Percentiles rank a stretch among this genome's conserved stretches.
Conservation (phyloP, 2,797 vertebrate species). For the Acridotheres tristis region DNA sequence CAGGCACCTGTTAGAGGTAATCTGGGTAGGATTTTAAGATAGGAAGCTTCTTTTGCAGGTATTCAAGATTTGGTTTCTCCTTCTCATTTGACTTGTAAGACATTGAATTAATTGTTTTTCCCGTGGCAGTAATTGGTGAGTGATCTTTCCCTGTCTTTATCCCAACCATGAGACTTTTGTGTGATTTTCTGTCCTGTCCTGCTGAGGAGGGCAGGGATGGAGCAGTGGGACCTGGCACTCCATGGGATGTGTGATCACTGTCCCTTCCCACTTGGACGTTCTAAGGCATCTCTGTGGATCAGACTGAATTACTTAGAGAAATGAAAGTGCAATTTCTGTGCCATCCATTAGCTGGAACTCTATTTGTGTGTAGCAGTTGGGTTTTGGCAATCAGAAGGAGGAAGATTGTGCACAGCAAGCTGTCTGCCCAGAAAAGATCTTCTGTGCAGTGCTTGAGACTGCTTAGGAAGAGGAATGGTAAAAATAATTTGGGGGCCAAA, state of each 20-base stretch:
- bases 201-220: neutral
- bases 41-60: neutral
- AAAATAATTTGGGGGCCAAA: neutral
- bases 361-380: slow-evolving; percentile 20
- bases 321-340: slow-evolving; percentile 32
- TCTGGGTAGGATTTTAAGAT: neutral
- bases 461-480: neutral
- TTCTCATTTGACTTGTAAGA: neutral
- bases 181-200: neutral
- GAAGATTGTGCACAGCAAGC: slow-evolving; percentile 21
- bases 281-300: neutral
- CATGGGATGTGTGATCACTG: neutral
- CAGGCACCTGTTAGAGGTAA: neutral
- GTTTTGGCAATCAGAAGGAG: slow-evolving; percentile 29
- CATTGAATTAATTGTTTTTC: neutral
- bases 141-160: neutral
- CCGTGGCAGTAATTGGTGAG: neutral
- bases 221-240: neutral
- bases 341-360: slow-evolving; percentile 46
- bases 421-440: slow-evolving; percentile 18
- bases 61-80: neutral
- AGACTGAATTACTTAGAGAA: slow-evolving; percentile 31
- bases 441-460: neutral
- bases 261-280: neutral
- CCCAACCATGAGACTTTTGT: fast-evolving